Evolutionary conservation across 2,797 vertebrate species (phyloP), one percentile per base, ranked within the genome.

Genomic region (Helicolenus hilgendorfi): DNA sequence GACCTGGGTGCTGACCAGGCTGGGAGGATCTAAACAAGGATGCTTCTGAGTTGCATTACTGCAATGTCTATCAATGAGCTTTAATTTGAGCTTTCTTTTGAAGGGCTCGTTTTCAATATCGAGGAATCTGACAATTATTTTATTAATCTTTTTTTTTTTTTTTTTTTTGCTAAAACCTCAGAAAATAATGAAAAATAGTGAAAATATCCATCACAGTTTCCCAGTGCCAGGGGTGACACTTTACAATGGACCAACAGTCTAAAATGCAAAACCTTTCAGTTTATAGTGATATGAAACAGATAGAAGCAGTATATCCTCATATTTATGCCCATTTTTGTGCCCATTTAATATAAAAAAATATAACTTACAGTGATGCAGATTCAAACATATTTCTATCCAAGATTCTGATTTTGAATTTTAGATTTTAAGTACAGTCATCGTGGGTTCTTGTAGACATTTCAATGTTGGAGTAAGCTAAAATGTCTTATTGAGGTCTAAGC

Each of bases 381-480:
- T 35, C 26, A 36, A 62, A 31, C 20, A 35, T 7, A 29, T 67
- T 60, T 31, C 5, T 22, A 22, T 56, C n/a, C 14, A 35, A 49
- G 35, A 60, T 74, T 36, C 13, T n/a, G 15, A 71, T 64, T 83
- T 38, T 7, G 10, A 59, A 60, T 11, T 11, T 9, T 3, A 20
- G 8, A 64, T 26, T 55, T 55, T 33, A 60, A 33, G 24, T 11
- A 11, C 18, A 65, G 15, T 45, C 15, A 45, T 45, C 8, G 15
- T 26, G 59, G 59, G 15, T 31, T 38, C 5, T 33, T 49, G 41
- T 10, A 67, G 20, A 62, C 18, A 31, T 49, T 22, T 63, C 26
- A 82, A 35, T 78, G 24, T 69, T 58, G 29, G 58, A 77, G 31
- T 63, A 73, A n/a, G 41, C 56, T 65, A 20, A 45, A 82, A 87